Base-by-base conservation (phyloP, 2,113 vertebrate genomes). In the Pogonocichla stellata region DNA sequence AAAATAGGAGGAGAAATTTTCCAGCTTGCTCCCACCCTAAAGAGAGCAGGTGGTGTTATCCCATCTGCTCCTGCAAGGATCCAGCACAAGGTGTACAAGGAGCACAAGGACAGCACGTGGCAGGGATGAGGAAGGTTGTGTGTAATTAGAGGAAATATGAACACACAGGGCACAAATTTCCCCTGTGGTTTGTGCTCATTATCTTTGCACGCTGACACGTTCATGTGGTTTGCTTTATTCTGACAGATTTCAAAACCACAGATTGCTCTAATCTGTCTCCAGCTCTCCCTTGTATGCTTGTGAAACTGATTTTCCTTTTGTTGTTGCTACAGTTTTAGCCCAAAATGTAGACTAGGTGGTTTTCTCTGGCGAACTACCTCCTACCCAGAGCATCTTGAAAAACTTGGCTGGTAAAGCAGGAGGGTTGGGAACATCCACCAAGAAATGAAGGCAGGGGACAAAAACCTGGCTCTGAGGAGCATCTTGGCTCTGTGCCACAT, bases 171-270 rank as follows among this genome's bases (percentile, higher is more conserved):
- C 75, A 88, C 54, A 38, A 45, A 80, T 90, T 96, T 92, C 82
- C 2, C 0, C 80, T 66, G 54, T 28, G 75, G 91, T 77, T 92
- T 90, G 62, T 75, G 5, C 51, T 90, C 88, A 42, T 82, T 80
- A 65, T 53, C 60, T 79, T 92, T 57, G 47, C 67, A 80, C 23
- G 3, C 64, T 47, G 67, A 50, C 60, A 31, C 40, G 36, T 80
- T 80, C 48, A 83, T 66, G 77, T 67, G 82, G 67, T 80, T 83
- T 95, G 75, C 60, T 73, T 93, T 74, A 70, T 92, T 92, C 77
- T 0, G 2, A 74, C 60, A 51, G 75, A 90, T 92, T 94, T 92
- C 91, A 80, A 93, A 95, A 78, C 82, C 88, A 92, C 92, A 80
- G 67, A 73, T 88, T 88, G 56, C 25, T 92, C 80, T 93, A 62